Base-by-base conservation (phyloP, 2,797 vertebrate genomes). In the Takifugu ocellatus region DNA sequence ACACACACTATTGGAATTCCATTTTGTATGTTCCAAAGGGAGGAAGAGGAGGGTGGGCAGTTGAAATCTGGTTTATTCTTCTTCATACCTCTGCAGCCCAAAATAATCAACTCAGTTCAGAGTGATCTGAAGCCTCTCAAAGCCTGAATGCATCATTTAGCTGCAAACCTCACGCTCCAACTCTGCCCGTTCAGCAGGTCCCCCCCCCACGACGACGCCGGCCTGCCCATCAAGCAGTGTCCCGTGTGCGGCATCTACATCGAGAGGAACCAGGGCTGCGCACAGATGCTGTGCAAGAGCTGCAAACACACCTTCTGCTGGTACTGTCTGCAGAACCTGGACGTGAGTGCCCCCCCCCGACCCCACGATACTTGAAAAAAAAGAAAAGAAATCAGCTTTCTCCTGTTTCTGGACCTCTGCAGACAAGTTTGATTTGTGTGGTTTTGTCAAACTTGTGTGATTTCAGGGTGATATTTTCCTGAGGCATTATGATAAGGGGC, bases 241-340 rank as follows among this genome's bases (percentile, higher is more conserved):
- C 96, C 97, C 0, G 90, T 93, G 49, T 99, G 97, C 73, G 92
- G 87, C 1, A 91, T 98, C 75, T 94, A 95, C 66, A 99, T 99
- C 1, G 96, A 99, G 70, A 92, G 97, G 68, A 96, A 98, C 0
- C 95, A 98, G 80, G 97, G 96, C 79, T 99, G 96, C 8, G 96
- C 96, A 27, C 97, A 99, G 91, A 99, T 98, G 96, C 93, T 99
- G 88, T 99, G 96, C 62, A 98, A 97, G 84, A 98, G 94, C 84
- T 98, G 97, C 92, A 98, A 96, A 66, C 96, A 98, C 86, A 97
- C 96, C 0, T 98, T 99, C 83, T 99, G 97, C 88, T 99, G 96
- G 97, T 96, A 99, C 86, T 99, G 96, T 60, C 92, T 98, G 58
- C 95, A 98, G 88, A 96, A 93, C 64, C 78, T 99, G 84, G 95